Base-by-base conservation (phyloP, 1,140 invertebrate species). In the Aphelinus atriplicis region DNA sequence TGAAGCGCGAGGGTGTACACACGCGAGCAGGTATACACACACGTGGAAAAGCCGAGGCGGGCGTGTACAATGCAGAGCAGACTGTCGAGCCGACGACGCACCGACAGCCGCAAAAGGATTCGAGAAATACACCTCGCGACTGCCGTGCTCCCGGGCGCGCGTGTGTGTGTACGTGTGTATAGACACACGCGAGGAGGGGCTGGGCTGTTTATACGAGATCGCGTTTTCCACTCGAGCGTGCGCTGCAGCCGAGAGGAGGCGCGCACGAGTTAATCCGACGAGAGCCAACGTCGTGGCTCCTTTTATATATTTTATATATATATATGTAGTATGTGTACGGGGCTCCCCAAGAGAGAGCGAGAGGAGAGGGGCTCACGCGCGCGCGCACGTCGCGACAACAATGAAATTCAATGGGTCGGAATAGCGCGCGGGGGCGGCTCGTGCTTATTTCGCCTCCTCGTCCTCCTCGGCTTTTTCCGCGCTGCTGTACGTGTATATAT, bases 361-460 rank as follows among this genome's bases (percentile, higher is more conserved):
- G n/a, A 1, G 53, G 26, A 26, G 26, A 26, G 26, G 26, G 26
- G 26, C 26, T 26, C 26, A 26, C 26, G 26, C 26, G 0, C 26
- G 0, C 48, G 56, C 9, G 55, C 2, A 1, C 1, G 43, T 26
- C 10, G 48, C 10, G 56, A 73, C 56, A 61, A 75, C 73, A 69
- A 55, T 69, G 57, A 75, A 75, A 75, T 69, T 75, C 73, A 75
- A 75, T 75, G 73, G 57, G 50, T 71, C 58, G 73, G 61, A 75
- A 75, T 6, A 10, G 50, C 48, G 53, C 10, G 43, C 42, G 53
- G 7, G 26, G 6, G 55, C 46, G 46, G n/a, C 10, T 70, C 60
- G 56, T 46, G 50, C 42, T 50, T 26, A 50, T 26, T 7, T 42
- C 51, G 60, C 56, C 46, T 68, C 3, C 26, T 45, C 45, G 7